Evolutionary conservation across 2,797 vertebrate species (phyloP), one percentile per base, ranked within the genome.

Genomic region (Silurus aristotelis): DNA sequence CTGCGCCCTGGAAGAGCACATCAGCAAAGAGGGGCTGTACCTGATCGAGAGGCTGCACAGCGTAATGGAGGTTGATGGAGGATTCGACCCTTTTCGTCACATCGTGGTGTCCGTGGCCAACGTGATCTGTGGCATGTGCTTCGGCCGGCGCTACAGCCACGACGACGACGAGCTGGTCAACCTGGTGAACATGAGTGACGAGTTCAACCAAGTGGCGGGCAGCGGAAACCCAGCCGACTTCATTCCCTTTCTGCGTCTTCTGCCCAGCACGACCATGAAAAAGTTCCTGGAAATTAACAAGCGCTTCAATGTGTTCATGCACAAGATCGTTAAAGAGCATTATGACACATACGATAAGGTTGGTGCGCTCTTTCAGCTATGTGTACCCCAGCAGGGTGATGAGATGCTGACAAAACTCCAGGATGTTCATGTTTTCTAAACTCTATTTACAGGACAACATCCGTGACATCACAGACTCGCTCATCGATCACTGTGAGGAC

Each of bases 41-140:
- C 92, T 99, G 80, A 55, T 97, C 48, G 78, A 85, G 52, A 95
- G 93, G 80, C 91, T 99, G 17, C 89, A 92, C 43, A 86, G 84
- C 1, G 83, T 95, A 87, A 98, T 96, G 95, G 76, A 92, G 25
- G 38, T 89, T 0, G 13, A 93, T 0, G 95, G 95, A 63, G 90
- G 90, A 77, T 97, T 99, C 0, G 97, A 99, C 12, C 95, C 89
- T 5, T 89, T 90, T 79, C 93, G 68, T 0, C 94, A 96, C 78
- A 81, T 99, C 3, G 95, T 96, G 12, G 93, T 98, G 73, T 98
- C 97, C 0, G 98, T 97, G 80, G 94, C 96, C 63, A 99, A 99
- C 0, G 96, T 99, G 46, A 95, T 99, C 90, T 97, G 96, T 0
- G 96, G 96, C 76, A 97, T 99, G 64, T 98, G 97, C 92, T 99